Base-by-base conservation (phyloP, 92 coral and sea anemone genomes). In the Anthopleura xanthogrammica region DNA sequence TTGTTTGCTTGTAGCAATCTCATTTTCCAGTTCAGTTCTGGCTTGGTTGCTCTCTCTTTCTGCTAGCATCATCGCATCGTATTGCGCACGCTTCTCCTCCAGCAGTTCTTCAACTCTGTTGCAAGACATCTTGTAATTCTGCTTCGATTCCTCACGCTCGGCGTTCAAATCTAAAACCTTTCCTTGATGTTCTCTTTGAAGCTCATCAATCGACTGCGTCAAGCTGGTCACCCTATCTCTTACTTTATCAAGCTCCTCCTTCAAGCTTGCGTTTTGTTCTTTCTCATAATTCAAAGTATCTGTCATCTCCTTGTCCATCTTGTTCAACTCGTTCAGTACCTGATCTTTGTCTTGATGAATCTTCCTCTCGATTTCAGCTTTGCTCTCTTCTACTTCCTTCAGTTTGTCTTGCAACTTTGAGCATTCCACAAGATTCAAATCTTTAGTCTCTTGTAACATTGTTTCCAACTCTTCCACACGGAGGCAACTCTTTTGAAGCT, bases 101-200 rank as follows among this genome's bases (percentile, higher is more conserved):
- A 88, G 86, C 16, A 90, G 88, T 76, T 87, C 90, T 41, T 90
- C 93, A 4, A 80, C 82, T 77, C 93, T 88, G 64, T 71, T 41
- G 56, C 65, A 76, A 16, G 90, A 75, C 60, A 41, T 42, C 64
- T 90, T 87, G 52, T 75, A 60, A 22, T 60, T 83, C 14, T 83
- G 90, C 46, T 80, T 76, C 10, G 88, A 24, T 23, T 90, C 88
- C 9, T 82, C 80, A 10, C 72, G 64, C 52, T 57, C 42, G 16
- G 87, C 19, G 19, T 71, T 76, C 50, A 87, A 72, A 57, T 83
- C 87, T 56, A 87, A 5, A 19, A 82, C 55, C 66, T 71, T 77
- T 71, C 42, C 64, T 17, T 78, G 42, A 12, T 29, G 72, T 52
- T 83, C 80, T 10, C 29, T 87, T 5, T 71, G 46, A 7, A 77